A percentile compares a stretch with the other conserved stretches of the same genome.
phyloP scores from a whole-genome alignment of 2,113 vertebrate genomes.

The Albula goreensis region DNA sequence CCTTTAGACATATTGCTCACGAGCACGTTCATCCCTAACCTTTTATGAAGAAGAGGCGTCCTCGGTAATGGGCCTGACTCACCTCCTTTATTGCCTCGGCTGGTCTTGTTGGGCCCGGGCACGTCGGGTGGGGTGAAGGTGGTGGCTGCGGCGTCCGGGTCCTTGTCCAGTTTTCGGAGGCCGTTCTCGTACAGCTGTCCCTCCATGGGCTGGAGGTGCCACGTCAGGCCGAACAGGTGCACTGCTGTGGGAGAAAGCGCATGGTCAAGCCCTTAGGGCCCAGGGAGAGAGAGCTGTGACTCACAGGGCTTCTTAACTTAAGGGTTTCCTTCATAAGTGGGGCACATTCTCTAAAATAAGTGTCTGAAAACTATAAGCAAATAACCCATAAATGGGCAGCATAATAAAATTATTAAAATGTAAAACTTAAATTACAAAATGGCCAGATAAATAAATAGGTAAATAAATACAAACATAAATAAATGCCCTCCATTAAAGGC shows the following conservation, averaged over 20 bases:
- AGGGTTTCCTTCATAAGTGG: no score
- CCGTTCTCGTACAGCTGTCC: slow-evolving; percentile 85
- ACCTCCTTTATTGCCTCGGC: slow-evolving; percentile 72
- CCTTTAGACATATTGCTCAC: neutral
- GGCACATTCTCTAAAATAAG: no score
- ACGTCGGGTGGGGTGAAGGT: slow-evolving; percentile 76
- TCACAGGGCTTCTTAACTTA: no score
- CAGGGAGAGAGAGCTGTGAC: neutral
- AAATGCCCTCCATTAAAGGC: neutral
- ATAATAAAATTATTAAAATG: no score
- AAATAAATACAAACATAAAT: neutral
- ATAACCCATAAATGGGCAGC: no score
- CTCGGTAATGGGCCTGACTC: neutral
- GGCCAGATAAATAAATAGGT: neutral
- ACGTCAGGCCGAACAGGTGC: slow-evolving; percentile 87
- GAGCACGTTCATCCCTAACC: neutral
- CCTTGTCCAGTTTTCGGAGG: slow-evolving; percentile 78
- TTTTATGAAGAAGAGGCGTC: neutral
- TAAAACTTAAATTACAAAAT: neutral
- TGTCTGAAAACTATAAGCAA: no score
- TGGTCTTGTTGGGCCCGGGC: slow-evolving; percentile 75
- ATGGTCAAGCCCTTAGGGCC: neutral
- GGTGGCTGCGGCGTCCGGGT: slow-evolving; percentile 70
- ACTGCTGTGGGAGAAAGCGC: slow-evolving; percentile 77
- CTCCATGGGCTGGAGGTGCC: slow-evolving; percentile 82